Conservation (phyloP, 2,888 invertebrate species). For the Lamellibrachia satsuma region DNA sequence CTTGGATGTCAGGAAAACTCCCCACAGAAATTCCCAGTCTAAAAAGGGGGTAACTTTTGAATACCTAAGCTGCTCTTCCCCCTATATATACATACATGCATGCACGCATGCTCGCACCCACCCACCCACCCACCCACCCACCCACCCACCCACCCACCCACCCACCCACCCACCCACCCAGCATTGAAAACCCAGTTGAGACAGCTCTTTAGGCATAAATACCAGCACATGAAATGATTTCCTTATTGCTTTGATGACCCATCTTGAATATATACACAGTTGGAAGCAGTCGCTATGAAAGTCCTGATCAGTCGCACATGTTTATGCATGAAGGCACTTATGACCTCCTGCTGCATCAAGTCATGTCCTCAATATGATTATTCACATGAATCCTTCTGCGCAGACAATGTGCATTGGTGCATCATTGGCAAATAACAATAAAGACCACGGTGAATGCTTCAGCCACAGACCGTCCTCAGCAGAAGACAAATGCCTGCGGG, state of each 20-base stretch:
- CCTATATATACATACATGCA: too few species aligned
- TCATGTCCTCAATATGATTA: background rate
- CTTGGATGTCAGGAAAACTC: too few species aligned
- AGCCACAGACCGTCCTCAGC: background rate
- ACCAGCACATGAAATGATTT: background rate
- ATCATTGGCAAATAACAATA: background rate
- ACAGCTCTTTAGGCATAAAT: background rate
- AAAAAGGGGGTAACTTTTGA: too few species aligned
- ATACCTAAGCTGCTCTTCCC: too few species aligned
- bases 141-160: too few species aligned
- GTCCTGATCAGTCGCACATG: background rate
- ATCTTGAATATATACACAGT: background rate
- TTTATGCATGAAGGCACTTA: background rate
- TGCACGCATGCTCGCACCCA: too few species aligned
- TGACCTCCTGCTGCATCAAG: background rate
- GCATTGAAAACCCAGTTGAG: background rate
- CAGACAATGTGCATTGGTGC: background rate
- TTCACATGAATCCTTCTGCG: background rate
- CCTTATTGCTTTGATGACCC: background rate
- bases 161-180: background rate
- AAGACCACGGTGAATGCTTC: background rate
- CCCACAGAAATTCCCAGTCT: too few species aligned
- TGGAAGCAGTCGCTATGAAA: background rate
- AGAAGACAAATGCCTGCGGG: background rate
- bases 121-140: too few species aligned